Evolutionary conservation across 2,797 vertebrate genomes (phyloP).

Genomic region (Ptychobarbus kaznakovi): DNA sequence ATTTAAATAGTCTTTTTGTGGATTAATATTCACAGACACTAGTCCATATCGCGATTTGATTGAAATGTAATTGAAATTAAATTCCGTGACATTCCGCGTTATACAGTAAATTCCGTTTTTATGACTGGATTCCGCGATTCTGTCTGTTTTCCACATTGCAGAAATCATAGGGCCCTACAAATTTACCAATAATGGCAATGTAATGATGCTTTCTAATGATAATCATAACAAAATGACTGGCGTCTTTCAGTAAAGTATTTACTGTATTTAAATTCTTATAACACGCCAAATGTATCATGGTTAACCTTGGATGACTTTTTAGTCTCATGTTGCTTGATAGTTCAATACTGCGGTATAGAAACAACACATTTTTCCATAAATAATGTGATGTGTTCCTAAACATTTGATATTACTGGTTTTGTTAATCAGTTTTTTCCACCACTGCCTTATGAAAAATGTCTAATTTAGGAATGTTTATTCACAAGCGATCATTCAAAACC

Average conservation of each 20-base stretch:
- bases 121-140: neutral
- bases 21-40: too few species aligned
- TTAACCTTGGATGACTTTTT: neutral
- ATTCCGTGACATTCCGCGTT: neutral
- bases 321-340: neutral
- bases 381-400: conserved; percentile 8
- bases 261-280: neutral
- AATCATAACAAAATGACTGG: neutral
- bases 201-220: conserved; percentile 12
- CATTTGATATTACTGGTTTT: conserved; percentile 11
- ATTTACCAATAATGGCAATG: neutral
- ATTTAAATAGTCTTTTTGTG: too few species aligned
- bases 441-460: neutral
- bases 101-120: neutral
- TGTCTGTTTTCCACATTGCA: neutral
- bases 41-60: too few species aligned
- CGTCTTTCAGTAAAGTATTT: neutral
- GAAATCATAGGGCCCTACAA: neutral
- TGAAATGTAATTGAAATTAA: neutral
- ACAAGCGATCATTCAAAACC: neutral
- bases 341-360: neutral
- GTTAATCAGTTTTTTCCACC: neutral
- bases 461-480: conserved; percentile 12
- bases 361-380: neutral
- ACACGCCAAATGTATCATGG: neutral